These are phyloP conservation scores for Odontophorus gujanensis DNA, from an alignment of 2,113 vertebrate species.

Conservation along the genomic window DNA sequence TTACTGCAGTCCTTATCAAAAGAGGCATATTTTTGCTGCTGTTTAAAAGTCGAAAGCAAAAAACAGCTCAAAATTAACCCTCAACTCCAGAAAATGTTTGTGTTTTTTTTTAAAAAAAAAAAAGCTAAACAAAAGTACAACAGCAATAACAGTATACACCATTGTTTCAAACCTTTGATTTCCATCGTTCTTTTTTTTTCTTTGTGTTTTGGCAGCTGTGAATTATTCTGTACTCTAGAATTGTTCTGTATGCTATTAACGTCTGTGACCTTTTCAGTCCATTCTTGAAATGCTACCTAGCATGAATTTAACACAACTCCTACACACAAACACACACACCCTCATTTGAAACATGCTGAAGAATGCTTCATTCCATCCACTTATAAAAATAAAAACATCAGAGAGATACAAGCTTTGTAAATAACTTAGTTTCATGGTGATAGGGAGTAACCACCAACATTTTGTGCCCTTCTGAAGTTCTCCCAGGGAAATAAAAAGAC, in stretches of 20 bases:
- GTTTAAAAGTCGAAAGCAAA: constrained; percentile 13
- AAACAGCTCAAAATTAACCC: background rate
- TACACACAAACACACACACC: background rate
- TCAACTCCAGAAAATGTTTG: background rate
- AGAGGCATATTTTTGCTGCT: background rate
- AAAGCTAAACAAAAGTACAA: background rate
- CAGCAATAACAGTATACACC: background rate
- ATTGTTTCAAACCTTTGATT: constrained; percentile 35
- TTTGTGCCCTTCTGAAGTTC: background rate
- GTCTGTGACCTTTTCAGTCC: constrained; percentile 48
- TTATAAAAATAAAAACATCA: background rate
- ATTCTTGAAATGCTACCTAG: constrained; percentile 37
- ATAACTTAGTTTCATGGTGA: background rate
- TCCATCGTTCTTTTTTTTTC: background rate
- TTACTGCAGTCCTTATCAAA: background rate
- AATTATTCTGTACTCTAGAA: constrained; percentile 33
- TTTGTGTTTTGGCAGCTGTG: constrained; percentile 40
- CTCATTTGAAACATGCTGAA: background rate
- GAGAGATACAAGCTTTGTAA: background rate
- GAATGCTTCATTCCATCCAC: background rate
- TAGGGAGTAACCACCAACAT: background rate
- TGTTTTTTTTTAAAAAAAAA: no score
- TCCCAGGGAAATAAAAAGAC: background rate
- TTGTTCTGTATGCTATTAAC: constrained; percentile 33
- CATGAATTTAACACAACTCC: constrained; percentile 26